phyloP scores from a whole-genome alignment of 2,888 invertebrate species.

The Eubasilissa splendida region DNA sequence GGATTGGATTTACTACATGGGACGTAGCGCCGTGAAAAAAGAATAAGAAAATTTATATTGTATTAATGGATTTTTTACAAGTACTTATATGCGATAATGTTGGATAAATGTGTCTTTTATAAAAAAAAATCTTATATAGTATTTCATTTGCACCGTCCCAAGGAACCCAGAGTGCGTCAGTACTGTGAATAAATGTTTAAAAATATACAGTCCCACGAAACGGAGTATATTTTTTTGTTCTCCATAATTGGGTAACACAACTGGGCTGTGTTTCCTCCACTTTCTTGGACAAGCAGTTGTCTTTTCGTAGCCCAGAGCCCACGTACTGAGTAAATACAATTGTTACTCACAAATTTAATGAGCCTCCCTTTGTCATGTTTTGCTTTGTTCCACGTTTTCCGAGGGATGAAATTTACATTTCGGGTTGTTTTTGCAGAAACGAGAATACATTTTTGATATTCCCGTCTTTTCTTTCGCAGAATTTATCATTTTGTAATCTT shows the following conservation, averaged over 20 bases:
- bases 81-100: no score
- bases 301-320: conserved; percentile 22
- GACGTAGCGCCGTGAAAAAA: no score
- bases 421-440: conserved; percentile 38
- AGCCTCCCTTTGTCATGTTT: conserved; percentile 40
- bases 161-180: no score
- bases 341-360: conserved; percentile 46
- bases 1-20: no score
- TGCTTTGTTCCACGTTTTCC: conserved; percentile 41
- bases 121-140: no score
- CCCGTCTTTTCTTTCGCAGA: conserved; percentile 12
- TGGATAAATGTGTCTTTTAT: no score
- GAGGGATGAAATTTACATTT: conserved; percentile 41
- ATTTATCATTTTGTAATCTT: conserved; percentile 36
- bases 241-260: conserved; percentile 11
- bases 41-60: no score
- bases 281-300: conserved; percentile 27
- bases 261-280: background rate
- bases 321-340: conserved; percentile 40
- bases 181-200: background rate
- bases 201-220: background rate
- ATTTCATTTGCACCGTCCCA: no score
- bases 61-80: no score
- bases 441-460: conserved; percentile 41
- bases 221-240: background rate